Evolutionary conservation across 2,113 vertebrate genomes (phyloP), one percentile per base, ranked within the genome.

Genomic region (Rhabdomys dilectus): DNA sequence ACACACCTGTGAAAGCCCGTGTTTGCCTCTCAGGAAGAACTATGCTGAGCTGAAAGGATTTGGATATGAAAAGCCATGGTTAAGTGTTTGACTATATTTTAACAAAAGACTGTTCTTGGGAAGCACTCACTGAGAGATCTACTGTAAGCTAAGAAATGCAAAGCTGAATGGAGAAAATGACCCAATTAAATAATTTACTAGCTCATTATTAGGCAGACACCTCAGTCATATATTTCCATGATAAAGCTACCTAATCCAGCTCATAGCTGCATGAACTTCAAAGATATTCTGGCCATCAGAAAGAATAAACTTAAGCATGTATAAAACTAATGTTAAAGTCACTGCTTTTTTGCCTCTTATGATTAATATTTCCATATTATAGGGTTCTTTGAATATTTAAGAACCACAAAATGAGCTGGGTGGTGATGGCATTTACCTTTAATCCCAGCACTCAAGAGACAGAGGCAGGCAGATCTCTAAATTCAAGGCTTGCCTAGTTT

Each of bases 311-410:
- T 86, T 86, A 86, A 75, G 58, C 64, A 89, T 91, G 75, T 48
- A 77, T 77, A 62, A 76, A 92, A 75, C 75, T 85, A 72, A 31
- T 85, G 13, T 89, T 91, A 89, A 94, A 93, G 39, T 76, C 73
- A 85, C 24, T 42, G 0, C 92, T 96, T 66, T 34, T 80, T 91
- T 82, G 51, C 26, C 36, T 9, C 45, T 88, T 72, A 51, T 36
- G 9, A 60, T 93, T 39, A 91, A 89, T 89, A 58, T 62, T 92
- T 92, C 29, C 72, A 4, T 22, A 26, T 58, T n/a, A 68, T 39
- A 89, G 39, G 72, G 3, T 62, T 92, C 24, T 31, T 80, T 97
- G 80, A 34, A 58, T 94, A 62, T 66, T 92, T 94, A 94, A 95
- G 31, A 80, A n/a, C 45, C 53, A 72, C 8, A 7, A 72, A 72